A percentile compares a stretch with the other conserved stretches of the same genome.
phyloP scores from a whole-genome alignment of 92 coral and sea anemone genomes.

The Pocillopora grandis region DNA sequence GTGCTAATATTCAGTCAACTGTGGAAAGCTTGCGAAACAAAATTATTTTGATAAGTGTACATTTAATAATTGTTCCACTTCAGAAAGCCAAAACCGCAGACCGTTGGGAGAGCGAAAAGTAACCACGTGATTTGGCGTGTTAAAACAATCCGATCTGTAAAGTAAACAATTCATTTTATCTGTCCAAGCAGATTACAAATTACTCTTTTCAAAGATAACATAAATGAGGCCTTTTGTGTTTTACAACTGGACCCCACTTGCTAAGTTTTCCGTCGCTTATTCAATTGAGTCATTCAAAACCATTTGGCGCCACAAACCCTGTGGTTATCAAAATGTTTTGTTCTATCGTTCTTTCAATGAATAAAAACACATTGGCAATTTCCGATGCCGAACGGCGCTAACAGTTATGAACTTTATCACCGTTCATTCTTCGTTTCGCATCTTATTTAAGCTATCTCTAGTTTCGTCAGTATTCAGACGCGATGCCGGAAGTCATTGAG shows the following conservation, averaged over 20 bases:
- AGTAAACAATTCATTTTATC: conserved; percentile 18
- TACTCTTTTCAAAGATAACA: conserved; percentile 20
- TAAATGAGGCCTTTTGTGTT: conserved; percentile 12
- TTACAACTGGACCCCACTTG: not conserved
- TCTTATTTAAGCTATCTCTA: not conserved
- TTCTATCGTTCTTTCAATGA: not conserved
- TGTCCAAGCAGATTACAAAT: conserved; percentile 17
- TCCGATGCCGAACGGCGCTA: conserved; percentile 26
- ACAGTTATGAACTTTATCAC: conserved; percentile 3
- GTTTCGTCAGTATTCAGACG: not conserved
- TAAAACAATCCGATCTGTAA: conserved; percentile 5
- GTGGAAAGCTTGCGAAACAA: not conserved
- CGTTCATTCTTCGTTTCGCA: not conserved
- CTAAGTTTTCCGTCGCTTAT: not conserved
- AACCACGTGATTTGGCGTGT: not conserved
- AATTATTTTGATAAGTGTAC: not conserved
- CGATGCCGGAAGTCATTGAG: conserved; percentile 29
- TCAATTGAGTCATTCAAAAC: not conserved
- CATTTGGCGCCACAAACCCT: not conserved
- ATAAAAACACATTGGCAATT: not conserved
- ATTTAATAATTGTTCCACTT: not conserved
- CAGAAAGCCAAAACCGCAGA: not conserved
- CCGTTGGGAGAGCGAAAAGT: not conserved
- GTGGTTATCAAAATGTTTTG: not conserved
- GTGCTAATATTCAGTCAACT: conserved; percentile 16